Conservation (phyloP, 2,888 invertebrate species). For the Drosophila recens region DNA sequence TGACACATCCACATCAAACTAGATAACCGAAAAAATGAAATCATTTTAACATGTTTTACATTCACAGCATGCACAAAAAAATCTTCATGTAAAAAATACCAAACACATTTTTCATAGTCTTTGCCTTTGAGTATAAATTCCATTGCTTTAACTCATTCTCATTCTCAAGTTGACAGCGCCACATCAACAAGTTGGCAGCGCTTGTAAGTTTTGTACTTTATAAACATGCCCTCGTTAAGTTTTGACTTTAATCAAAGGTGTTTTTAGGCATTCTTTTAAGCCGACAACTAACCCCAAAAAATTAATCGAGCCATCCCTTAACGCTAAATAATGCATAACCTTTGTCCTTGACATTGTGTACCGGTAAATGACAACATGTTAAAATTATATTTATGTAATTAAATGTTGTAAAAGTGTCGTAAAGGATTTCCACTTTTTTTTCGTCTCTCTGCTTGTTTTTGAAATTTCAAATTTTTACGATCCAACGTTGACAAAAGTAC, state of each 20-base stretch:
- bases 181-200: slow-evolving; percentile 9
- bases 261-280: background rate
- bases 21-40: slow-evolving; percentile 17
- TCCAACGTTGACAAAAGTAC: slow-evolving; percentile 36
- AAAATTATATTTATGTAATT: slow-evolving; percentile 43
- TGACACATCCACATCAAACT: slow-evolving; percentile 18
- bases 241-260: background rate
- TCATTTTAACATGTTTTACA: slow-evolving; percentile 35
- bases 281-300: slow-evolving; percentile 4
- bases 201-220: background rate
- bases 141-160: background rate
- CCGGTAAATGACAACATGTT: slow-evolving; percentile 20
- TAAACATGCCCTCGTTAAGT: background rate
- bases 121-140: background rate
- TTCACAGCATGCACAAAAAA: slow-evolving; percentile 1
- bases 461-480: slow-evolving; percentile 37
- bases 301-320: background rate
- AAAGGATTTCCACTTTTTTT: slow-evolving; percentile 14
- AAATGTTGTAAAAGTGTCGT: slow-evolving; percentile 26
- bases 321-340: slow-evolving; percentile 7
- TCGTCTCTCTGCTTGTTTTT: slow-evolving; percentile 1
- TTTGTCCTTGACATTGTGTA: slow-evolving; percentile 17
- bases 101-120: slow-evolving; percentile 6
- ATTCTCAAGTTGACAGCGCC: slow-evolving; percentile 8
- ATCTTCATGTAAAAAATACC: slow-evolving; percentile 3